phyloP scores from a whole-genome alignment of 2,113 vertebrate species.

The Trachemys scripta region DNA sequence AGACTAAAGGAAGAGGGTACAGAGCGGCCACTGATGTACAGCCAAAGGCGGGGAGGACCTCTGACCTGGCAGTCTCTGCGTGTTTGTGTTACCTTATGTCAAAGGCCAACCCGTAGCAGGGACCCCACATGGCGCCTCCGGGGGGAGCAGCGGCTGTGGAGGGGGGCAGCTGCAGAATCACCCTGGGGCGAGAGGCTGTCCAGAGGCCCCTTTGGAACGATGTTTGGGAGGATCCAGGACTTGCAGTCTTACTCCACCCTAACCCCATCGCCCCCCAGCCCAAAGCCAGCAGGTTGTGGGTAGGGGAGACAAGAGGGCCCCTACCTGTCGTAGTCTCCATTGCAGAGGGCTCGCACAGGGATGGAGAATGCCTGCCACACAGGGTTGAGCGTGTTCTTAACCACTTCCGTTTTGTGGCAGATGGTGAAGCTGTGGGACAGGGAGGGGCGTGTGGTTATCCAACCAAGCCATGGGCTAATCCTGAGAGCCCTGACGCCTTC shows the following conservation, averaged over 20 bases:
- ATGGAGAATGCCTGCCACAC: constrained; percentile 93
- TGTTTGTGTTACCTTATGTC: not conserved
- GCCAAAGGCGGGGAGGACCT: not conserved
- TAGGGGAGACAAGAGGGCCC: not conserved
- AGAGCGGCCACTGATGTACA: not conserved
- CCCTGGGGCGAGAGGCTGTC: not conserved
- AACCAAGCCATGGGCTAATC: not conserved
- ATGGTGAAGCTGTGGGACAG: constrained; percentile 81
- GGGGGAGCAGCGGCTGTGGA: too few relatives aligned
- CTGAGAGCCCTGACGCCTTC: not conserved
- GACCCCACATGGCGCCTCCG: not conserved
- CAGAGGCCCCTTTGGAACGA: not conserved
- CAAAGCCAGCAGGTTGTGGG: not conserved
- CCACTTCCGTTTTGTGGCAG: constrained; percentile 85
- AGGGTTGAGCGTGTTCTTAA: constrained; percentile 91
- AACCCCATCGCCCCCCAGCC: not conserved
- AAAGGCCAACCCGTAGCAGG: not conserved
- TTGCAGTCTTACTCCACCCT: not conserved
- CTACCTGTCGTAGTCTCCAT: constrained; percentile 93
- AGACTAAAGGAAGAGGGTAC: not conserved
- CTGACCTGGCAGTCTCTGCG: not conserved
- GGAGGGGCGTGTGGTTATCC: not conserved
- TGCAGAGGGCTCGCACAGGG: constrained; percentile 92
- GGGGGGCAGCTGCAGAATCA: not conserved
- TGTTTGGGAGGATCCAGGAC: not conserved